Evolutionary conservation across 2,888 invertebrate genomes (phyloP).

Genomic region (Drosophila prostipennis): DNA sequence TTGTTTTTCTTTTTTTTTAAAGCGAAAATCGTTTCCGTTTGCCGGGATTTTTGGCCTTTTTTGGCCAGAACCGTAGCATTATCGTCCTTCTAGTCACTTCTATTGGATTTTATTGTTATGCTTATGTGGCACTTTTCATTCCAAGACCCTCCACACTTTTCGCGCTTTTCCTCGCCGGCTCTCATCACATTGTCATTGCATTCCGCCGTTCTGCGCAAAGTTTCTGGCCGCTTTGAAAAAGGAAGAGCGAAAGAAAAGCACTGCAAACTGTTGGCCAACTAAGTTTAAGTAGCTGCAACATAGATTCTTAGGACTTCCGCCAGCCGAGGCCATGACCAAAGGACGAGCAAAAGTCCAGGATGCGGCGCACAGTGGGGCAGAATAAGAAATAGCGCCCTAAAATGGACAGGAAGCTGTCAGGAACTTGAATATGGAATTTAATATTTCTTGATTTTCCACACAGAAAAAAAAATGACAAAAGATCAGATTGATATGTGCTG

Average conservation of each 20-base stretch:
- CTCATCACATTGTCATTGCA: conserved; percentile 20
- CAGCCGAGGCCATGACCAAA: conserved; percentile 9
- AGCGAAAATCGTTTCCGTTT: conserved; percentile 20
- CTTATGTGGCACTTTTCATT: conserved; percentile 45
- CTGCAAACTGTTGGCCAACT: conserved; percentile 36
- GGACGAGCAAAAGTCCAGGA: not conserved
- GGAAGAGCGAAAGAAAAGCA: conserved; percentile 13
- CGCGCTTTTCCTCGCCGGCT: not conserved
- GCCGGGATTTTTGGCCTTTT: not conserved
- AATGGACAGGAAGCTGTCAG: not conserved
- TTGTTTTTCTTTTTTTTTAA: conserved; percentile 5
- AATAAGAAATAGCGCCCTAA: not conserved
- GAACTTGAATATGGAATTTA: no score
- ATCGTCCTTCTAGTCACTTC: conserved; percentile 29
- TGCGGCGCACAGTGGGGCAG: conserved; percentile 1
- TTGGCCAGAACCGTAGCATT: conserved; percentile 14
- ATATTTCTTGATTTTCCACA: no score
- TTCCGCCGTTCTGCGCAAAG: conserved; percentile 9
- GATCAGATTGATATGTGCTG: no score
- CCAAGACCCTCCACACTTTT: not conserved
- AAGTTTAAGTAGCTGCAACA: conserved; percentile 40
- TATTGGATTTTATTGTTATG: conserved; percentile 51
- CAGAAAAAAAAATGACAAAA: no score
- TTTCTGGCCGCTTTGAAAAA: conserved; percentile 15
- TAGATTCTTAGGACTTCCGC: conserved; percentile 41